Conservation (phyloP, 2,888 invertebrate species). For the Pyrrhosoma nymphula region DNA sequence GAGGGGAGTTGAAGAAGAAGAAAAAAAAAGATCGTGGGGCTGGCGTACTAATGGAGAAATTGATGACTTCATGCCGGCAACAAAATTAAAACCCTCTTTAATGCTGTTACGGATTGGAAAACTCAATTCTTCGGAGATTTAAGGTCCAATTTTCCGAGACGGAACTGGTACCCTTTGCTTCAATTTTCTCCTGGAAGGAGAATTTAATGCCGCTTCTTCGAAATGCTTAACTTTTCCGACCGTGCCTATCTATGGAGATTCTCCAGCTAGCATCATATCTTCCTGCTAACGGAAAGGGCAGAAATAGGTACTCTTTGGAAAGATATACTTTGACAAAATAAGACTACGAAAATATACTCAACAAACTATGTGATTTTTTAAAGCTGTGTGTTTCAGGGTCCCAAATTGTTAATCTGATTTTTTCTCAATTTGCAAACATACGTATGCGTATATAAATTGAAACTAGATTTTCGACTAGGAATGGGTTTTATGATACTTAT, state of each 20-base stretch:
- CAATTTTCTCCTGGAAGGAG: not conserved
- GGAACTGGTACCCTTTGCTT: not conserved
- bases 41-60: not conserved
- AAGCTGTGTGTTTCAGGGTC: too few species aligned
- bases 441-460: too few species aligned
- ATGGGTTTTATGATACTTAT: too few species aligned
- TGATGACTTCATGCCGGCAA: slow-evolving; percentile 22
- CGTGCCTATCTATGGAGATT: not conserved
- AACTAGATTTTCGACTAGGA: too few species aligned
- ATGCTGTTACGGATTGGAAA: slow-evolving; percentile 40
- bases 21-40: not conserved
- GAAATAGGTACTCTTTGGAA: too few species aligned
- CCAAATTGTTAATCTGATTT: too few species aligned
- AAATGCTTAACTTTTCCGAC: not conserved
- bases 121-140: slow-evolving; percentile 29
- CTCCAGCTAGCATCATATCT: too few species aligned
- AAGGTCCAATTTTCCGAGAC: not conserved
- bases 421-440: too few species aligned
- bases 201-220: not conserved
- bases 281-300: too few species aligned
- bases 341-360: too few species aligned
- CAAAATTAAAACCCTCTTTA: slow-evolving; percentile 27
- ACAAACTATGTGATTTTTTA: too few species aligned
- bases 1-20: not conserved
- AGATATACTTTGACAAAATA: too few species aligned